A percentile compares a stretch with the other conserved stretches of the same genome.
These are phyloP conservation scores for Phaethornis superciliosus DNA, from an alignment of 2,113 vertebrate species.

Conservation along the genomic window DNA sequence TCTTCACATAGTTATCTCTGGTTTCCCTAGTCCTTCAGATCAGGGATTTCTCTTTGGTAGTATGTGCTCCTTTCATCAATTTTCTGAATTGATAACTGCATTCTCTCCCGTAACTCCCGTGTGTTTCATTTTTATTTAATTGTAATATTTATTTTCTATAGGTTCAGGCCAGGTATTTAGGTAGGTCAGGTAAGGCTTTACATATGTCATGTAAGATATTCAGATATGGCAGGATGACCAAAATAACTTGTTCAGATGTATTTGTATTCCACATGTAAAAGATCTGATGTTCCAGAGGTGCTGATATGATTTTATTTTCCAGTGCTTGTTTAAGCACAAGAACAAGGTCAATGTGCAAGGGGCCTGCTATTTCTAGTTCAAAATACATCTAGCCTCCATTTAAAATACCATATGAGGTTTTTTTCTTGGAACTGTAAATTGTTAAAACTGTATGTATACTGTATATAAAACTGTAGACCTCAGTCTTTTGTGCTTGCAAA, in stretches of 20 bases:
- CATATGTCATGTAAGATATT: too few relatives aligned
- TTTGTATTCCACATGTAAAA: background rate
- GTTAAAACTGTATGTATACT: background rate
- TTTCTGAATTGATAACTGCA: background rate
- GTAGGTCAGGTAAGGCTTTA: background rate
- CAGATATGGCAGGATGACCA: background rate
- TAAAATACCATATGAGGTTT: background rate
- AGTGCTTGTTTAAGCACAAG: background rate
- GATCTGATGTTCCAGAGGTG: background rate
- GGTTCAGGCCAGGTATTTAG: background rate
- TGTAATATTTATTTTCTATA: background rate
- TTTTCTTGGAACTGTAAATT: background rate
- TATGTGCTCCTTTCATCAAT: background rate
- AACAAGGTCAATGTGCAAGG: background rate
- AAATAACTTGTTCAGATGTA: background rate
- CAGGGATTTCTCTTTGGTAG: background rate
- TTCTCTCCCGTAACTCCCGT: background rate
- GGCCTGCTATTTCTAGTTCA: background rate
- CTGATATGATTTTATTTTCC: background rate
- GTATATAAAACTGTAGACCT: background rate
- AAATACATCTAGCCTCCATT: background rate
- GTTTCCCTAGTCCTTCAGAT: background rate
- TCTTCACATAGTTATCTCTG: background rate
- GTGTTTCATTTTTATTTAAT: background rate
- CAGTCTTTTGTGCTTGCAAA: background rate